Percentiles rank a stretch among this genome's conserved stretches.
phyloP scores from a whole-genome alignment of 2,797 vertebrate species.

The Triplophysa bombifrons region DNA sequence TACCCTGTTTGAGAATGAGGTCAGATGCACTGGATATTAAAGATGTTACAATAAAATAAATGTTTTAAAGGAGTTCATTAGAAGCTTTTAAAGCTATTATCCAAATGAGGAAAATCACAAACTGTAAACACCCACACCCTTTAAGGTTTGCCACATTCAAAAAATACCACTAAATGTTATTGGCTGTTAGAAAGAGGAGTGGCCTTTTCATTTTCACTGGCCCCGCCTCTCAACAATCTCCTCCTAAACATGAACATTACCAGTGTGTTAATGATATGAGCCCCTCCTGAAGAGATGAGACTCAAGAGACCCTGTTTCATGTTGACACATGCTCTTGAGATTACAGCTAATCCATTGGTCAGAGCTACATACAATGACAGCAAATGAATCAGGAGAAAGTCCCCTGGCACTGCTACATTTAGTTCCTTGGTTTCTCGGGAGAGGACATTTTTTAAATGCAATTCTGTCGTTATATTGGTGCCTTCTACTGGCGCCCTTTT shows the following conservation, averaged over 20 bases:
- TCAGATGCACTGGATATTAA: conserved; percentile 39
- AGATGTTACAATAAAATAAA: background rate
- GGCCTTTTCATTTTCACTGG: conserved; percentile 34
- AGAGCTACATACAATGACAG: background rate
- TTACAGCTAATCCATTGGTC: conserved; percentile 33
- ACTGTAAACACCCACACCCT: background rate
- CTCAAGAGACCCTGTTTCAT: conserved; percentile 41
- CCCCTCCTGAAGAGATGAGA: conserved; percentile 22
- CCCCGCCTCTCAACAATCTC: conserved; percentile 32
- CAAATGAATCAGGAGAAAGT: background rate
- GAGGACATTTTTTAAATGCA: background rate
- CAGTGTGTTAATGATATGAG: conserved; percentile 5
- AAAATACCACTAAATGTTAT: conserved; percentile 58
- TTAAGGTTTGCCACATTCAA: conserved; percentile 61
- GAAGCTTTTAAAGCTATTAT: background rate
- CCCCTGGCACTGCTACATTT: background rate
- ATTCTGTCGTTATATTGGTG: conserved; percentile 41
- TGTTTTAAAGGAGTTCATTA: background rate
- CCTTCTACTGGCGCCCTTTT: conserved; percentile 44
- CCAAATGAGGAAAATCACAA: background rate
- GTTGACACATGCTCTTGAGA: conserved; percentile 27
- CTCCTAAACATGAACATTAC: conserved; percentile 55
- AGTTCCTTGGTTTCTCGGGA: background rate
- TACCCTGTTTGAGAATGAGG: conserved; percentile 47
- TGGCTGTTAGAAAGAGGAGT: conserved; percentile 56